A percentile compares a stretch with the other conserved stretches of the same genome.
Conservation (phyloP, 2,888 invertebrate species). For the Pterostichus niger region DNA sequence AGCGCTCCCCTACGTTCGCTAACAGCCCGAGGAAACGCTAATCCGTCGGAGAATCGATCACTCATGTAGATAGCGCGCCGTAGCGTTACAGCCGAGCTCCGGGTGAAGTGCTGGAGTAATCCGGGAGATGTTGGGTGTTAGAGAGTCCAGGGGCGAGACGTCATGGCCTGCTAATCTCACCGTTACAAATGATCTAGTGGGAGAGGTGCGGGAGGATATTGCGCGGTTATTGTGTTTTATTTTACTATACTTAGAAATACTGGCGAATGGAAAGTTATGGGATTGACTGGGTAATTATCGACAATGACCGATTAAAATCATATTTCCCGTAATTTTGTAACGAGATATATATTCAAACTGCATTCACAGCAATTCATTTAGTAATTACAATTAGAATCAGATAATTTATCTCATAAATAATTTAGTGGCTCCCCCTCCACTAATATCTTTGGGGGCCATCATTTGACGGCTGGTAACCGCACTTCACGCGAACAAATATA, state of each 20-base stretch:
- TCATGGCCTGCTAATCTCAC: constrained; percentile 53
- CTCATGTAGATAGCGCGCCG: constrained; percentile 53
- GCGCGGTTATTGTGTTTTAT: constrained; percentile 5
- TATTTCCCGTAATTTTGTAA: too few species aligned
- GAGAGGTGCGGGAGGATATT: neutral
- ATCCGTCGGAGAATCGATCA: constrained; percentile 58
- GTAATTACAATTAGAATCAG: too few species aligned
- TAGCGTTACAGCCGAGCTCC: neutral
- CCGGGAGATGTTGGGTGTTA: constrained; percentile 13
- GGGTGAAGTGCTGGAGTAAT: constrained; percentile 40
- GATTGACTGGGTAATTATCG: too few species aligned
- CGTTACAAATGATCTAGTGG: constrained; percentile 55
- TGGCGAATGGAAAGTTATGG: too few species aligned
- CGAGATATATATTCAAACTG: too few species aligned
- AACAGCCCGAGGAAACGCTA: constrained; percentile 52
- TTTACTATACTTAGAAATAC: neutral
- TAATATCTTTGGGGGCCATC: too few species aligned
- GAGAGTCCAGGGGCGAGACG: neutral
- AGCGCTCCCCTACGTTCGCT: constrained; percentile 1
- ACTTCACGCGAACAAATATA: too few species aligned
- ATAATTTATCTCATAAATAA: too few species aligned
- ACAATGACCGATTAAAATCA: too few species aligned
- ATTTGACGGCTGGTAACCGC: too few species aligned
- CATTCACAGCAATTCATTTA: too few species aligned
- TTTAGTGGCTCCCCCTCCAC: too few species aligned